phyloP scores from a whole-genome alignment of 2,797 vertebrate genomes.

The Esox lucius region DNA sequence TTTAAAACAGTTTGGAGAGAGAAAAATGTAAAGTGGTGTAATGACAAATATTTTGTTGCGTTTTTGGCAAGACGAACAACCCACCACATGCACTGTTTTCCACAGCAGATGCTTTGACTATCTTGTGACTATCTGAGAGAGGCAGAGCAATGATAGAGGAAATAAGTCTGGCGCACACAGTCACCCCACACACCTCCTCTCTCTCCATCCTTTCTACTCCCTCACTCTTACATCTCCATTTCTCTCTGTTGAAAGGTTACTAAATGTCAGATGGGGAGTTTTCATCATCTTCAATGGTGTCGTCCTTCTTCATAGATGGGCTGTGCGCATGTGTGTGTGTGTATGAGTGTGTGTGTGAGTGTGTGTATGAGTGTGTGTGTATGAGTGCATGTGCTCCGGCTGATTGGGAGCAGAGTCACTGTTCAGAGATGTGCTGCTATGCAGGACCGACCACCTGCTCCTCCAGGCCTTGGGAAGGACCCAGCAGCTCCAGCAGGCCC shows the following conservation, averaged over 20 bases:
- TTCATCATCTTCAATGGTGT: conserved; percentile 81
- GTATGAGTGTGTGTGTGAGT: too few species aligned
- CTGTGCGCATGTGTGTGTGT: conserved; percentile 17
- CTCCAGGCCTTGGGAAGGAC: not conserved
- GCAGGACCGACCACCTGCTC: not conserved
- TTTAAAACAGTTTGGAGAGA: not conserved
- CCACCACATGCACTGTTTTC: not conserved
- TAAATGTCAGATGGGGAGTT: conserved; percentile 83
- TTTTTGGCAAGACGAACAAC: not conserved
- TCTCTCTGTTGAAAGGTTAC: conserved; percentile 81
- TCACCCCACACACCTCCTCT: conserved; percentile 52
- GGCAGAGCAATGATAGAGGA: not conserved
- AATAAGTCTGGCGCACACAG: not conserved
- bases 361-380: not conserved
- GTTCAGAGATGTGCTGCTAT: not conserved
- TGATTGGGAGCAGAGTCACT: not conserved
- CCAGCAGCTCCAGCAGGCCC: not conserved
- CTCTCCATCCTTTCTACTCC: conserved; percentile 11
- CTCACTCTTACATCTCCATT: conserved; percentile 59
- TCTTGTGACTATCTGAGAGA: not conserved
- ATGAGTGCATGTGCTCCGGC: not conserved
- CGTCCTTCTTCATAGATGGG: conserved; percentile 68
- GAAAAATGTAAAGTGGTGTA: not conserved
- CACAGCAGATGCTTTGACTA: not conserved
- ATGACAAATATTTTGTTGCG: not conserved